Conservation (phyloP, 1,140 invertebrate genomes). For the Drosophila trapezifrons region DNA sequence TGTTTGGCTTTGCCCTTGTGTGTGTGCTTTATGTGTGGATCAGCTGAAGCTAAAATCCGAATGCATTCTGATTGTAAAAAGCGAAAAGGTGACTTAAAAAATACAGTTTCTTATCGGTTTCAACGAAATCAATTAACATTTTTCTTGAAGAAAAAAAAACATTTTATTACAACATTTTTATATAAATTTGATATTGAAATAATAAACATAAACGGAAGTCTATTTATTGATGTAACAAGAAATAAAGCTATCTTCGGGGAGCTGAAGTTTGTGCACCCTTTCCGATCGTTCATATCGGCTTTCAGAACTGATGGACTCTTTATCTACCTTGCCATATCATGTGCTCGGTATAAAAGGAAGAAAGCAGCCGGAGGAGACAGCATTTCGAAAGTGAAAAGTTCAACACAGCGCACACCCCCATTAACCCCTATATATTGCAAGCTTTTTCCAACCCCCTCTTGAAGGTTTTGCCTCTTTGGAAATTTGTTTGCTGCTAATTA, state of each 20-base stretch:
- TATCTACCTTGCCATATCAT: constrained; percentile 26
- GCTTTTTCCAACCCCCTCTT: constrained; percentile 2
- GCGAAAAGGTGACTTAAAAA: constrained; percentile 13
- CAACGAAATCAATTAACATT: neutral
- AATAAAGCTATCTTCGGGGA: too few species aligned
- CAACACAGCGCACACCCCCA: constrained; percentile 24
- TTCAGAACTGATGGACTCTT: constrained; percentile 12
- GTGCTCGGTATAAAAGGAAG: constrained; percentile 13
- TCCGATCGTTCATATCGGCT: too few species aligned
- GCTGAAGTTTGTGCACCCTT: too few species aligned
- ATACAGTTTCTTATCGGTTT: constrained; percentile 12
- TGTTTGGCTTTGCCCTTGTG: constrained; percentile 25
- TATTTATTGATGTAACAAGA: too few species aligned
- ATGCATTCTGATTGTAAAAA: constrained; percentile 13
- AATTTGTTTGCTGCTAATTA: constrained; percentile 73
- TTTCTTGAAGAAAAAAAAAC: too few species aligned
- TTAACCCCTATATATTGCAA: constrained; percentile 9
- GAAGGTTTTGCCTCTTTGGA: constrained; percentile 35
- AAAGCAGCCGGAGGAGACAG: constrained; percentile 14
- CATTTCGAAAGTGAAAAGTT: constrained; percentile 68
- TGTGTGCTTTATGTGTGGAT: constrained; percentile 11
- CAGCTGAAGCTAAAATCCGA: constrained; percentile 27
- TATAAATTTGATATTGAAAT: neutral
- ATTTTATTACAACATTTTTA: too few species aligned
- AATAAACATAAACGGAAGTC: neutral